A percentile compares a stretch with the other conserved stretches of the same genome.
Conservation (phyloP, 2,888 invertebrate genomes). For the Habrosyne pyritoides region DNA sequence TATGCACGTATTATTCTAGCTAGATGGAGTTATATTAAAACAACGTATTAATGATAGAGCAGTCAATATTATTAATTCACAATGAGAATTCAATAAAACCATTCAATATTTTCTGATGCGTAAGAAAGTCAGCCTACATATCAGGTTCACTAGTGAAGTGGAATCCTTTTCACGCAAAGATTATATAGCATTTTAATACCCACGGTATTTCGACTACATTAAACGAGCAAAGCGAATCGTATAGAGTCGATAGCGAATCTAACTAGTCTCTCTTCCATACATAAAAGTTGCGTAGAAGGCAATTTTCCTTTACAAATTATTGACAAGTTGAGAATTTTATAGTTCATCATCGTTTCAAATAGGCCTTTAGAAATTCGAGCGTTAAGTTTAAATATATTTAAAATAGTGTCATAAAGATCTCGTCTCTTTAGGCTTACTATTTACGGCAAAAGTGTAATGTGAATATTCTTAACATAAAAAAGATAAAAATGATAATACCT, state of each 20-base stretch:
- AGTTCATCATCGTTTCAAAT: not conserved
- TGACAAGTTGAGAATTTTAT: not conserved
- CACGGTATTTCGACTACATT: not conserved
- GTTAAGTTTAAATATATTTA: not conserved
- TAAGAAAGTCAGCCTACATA: not conserved
- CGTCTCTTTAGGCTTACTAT: not conserved
- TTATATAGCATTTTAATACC: not conserved
- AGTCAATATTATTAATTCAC: too few relatives aligned
- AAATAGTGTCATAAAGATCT: not conserved
- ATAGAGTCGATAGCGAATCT: too few relatives aligned
- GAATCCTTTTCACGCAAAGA: not conserved
- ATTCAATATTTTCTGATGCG: too few relatives aligned
- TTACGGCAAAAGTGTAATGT: not conserved
- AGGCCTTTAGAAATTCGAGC: not conserved
- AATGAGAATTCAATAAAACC: too few relatives aligned
- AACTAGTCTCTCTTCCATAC: not conserved
- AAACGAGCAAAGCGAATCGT: not conserved
- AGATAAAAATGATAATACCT: not conserved
- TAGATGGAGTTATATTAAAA: too few relatives aligned
- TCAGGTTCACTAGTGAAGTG: not conserved
- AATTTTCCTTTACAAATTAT: slow-evolving; percentile 5
- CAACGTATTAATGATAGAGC: too few relatives aligned
- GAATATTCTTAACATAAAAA: not conserved
- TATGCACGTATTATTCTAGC: too few relatives aligned
- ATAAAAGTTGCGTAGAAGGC: not conserved